Conservation (phyloP, 2,888 invertebrate genomes). For the Baronia brevicornis region DNA sequence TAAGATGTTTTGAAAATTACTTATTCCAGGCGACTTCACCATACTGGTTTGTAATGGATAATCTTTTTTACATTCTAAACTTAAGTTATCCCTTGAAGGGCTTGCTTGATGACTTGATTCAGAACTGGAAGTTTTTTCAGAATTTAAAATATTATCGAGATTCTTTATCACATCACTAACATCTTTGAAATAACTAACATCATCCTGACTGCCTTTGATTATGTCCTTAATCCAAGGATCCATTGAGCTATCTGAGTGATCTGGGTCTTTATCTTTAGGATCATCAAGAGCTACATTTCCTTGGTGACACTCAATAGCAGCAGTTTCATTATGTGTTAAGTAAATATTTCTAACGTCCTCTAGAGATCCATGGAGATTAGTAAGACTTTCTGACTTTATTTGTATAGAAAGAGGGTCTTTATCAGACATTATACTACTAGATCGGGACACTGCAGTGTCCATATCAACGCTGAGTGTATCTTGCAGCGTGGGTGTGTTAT, state of each 20-base stretch:
- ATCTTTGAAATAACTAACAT: slow-evolving; percentile 76
- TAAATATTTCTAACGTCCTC: slow-evolving; percentile 74
- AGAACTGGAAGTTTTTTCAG: slow-evolving; percentile 76
- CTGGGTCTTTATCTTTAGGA: slow-evolving; percentile 42
- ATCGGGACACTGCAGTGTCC: slow-evolving; percentile 55
- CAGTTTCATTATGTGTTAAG: slow-evolving; percentile 60
- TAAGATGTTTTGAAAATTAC: slow-evolving; percentile 59
- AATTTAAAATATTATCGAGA: slow-evolving; percentile 77
- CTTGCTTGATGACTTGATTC: slow-evolving; percentile 75
- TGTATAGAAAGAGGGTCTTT: slow-evolving; percentile 53
- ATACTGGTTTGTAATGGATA: slow-evolving; percentile 56
- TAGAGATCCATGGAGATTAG: slow-evolving; percentile 82
- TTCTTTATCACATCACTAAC: slow-evolving; percentile 79
- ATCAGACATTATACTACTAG: slow-evolving; percentile 63
- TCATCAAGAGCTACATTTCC: slow-evolving; percentile 53
- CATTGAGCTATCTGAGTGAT: slow-evolving; percentile 60
- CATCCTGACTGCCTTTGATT: slow-evolving; percentile 74
- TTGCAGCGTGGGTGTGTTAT: slow-evolving; percentile 35
- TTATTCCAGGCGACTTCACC: slow-evolving; percentile 67
- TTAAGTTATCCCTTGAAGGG: slow-evolving; percentile 66
- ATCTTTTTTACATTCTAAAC: slow-evolving; percentile 65
- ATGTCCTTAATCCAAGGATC: slow-evolving; percentile 78
- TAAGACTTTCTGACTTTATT: slow-evolving; percentile 72
- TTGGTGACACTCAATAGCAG: slow-evolving; percentile 57
- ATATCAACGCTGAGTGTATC: slow-evolving; percentile 51